A percentile compares a stretch with the other conserved stretches of the same genome.
Evolutionary conservation across 2,113 vertebrate genomes (phyloP).

Genomic region (Mastomys natalensis): DNA sequence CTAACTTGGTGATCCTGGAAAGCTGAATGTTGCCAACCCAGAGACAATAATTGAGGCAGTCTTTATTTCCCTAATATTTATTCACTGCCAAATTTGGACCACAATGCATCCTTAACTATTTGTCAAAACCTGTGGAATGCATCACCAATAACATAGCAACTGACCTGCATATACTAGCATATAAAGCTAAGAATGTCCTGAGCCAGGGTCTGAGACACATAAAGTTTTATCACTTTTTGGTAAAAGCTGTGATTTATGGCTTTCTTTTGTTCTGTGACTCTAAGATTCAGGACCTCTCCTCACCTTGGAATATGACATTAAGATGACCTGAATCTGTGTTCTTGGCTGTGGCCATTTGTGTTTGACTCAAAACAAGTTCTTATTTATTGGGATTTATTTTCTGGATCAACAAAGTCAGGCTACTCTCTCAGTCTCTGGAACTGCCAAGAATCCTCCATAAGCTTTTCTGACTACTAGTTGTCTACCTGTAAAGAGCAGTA

Average conservation of each 20-base stretch:
- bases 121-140: neutral
- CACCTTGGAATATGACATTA: neutral
- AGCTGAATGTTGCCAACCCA: neutral
- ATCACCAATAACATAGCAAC: neutral
- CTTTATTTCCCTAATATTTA: neutral
- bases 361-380: neutral
- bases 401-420: neutral
- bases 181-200: neutral
- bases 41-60: neutral
- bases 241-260: neutral
- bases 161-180: too few relatives aligned
- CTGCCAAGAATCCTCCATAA: neutral
- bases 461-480: neutral
- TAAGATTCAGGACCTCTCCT: neutral
- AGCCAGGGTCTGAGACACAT: neutral
- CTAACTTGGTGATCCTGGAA: neutral
- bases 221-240: neutral
- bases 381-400: neutral
- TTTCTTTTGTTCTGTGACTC: neutral
- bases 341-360: neutral
- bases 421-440: neutral
- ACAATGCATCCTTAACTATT: neutral
- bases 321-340: neutral
- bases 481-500: neutral
- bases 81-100: neutral